Evolutionary conservation across 2,797 vertebrate species (phyloP).

Genomic region (Heliangelus exortis): DNA sequence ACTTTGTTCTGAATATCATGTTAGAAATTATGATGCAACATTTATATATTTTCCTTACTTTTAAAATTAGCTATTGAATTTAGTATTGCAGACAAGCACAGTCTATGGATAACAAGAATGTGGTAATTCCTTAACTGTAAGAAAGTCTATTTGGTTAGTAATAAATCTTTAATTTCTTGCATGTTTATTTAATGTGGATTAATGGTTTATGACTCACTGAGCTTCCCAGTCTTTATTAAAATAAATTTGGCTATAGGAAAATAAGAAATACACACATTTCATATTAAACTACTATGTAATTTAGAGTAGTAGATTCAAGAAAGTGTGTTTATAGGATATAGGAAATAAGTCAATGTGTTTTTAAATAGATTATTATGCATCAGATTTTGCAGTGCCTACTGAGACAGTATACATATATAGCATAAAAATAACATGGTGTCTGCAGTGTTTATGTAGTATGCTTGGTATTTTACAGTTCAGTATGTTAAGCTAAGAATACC

Average conservation of each 20-base stretch:
- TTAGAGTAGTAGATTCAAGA: not conserved
- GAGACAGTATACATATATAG: not conserved
- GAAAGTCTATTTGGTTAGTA: not conserved
- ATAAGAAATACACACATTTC: not conserved
- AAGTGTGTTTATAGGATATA: not conserved
- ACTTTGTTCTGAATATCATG: not conserved
- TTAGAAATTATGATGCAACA: not conserved
- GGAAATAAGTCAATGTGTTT: not conserved
- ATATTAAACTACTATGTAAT: not conserved
- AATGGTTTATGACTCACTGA: conserved; percentile 17
- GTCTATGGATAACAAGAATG: not conserved
- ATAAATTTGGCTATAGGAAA: conserved; percentile 8
- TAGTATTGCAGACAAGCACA: not conserved
- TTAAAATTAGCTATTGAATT: not conserved
- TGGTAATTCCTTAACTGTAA: not conserved
- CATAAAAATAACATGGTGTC: not conserved
- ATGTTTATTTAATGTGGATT: conserved; percentile 57
- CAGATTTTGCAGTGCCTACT: not conserved
- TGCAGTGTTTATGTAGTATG: not conserved
- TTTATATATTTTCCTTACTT: not conserved
- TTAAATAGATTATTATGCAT: not conserved
- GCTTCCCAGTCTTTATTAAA: not conserved
- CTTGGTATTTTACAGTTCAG: not conserved
- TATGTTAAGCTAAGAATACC: not conserved
- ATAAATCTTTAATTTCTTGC: conserved; percentile 40